Evolutionary conservation across 2,113 vertebrate species (phyloP).

Genomic region (Vulpes lagopus): DNA sequence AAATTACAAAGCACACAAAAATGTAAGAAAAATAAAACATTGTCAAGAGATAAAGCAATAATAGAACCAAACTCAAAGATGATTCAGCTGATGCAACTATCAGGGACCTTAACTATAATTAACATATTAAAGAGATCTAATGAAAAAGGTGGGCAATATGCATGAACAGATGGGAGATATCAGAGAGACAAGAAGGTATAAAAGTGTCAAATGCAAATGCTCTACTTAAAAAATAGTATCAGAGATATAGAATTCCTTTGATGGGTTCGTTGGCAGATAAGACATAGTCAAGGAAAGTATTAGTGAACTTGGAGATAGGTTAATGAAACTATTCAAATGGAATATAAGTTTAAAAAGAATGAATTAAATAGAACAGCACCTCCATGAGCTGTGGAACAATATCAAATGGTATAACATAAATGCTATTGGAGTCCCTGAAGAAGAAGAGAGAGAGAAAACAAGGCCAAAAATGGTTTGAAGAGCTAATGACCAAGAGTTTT

Average conservation of each 20-base stretch:
- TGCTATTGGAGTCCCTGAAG: background rate
- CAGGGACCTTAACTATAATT: background rate
- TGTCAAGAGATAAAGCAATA: conserved; percentile 12
- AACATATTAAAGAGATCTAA: background rate
- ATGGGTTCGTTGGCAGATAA: background rate
- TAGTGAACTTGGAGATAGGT: background rate
- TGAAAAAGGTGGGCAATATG: conserved; percentile 7
- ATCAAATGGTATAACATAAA: background rate
- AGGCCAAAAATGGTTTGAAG: background rate
- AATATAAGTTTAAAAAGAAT: background rate
- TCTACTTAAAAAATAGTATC: background rate
- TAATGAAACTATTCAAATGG: background rate
- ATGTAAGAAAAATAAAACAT: background rate
- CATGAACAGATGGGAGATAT: background rate
- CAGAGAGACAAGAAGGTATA: background rate
- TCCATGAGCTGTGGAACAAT: background rate
- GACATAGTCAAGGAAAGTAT: background rate
- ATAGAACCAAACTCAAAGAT: background rate
- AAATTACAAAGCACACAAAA: background rate
- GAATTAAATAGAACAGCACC: background rate
- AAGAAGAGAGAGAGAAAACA: background rate
- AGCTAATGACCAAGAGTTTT: conserved; percentile 10
- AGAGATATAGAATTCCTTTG: background rate
- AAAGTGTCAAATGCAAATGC: background rate
- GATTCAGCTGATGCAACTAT: background rate